phyloP scores from a whole-genome alignment of 2,797 vertebrate genomes.

The Hippocampus kuda region DNA sequence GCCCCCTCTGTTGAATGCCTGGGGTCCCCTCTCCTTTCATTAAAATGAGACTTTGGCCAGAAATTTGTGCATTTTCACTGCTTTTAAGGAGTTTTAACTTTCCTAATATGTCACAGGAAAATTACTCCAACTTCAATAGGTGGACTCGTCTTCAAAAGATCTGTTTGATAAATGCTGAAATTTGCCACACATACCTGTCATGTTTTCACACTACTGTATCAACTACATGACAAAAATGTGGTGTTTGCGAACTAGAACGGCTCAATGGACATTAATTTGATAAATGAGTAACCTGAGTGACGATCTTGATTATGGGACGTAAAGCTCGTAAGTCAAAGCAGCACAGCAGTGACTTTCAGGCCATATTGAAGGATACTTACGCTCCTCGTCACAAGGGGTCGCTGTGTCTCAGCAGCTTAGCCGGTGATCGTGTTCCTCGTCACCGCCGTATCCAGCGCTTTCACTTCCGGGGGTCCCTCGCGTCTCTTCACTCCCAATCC shows the following conservation, averaged over 20 bases:
- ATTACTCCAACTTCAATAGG: no score
- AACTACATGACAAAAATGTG: neutral
- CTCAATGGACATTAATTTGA: neutral
- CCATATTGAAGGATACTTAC: neutral
- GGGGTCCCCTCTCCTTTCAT: no score
- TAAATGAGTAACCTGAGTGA: neutral
- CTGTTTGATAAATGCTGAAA: no score
- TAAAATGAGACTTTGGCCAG: no score
- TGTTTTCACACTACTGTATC: neutral
- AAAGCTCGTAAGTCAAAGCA: neutral
- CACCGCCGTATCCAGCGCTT: slow-evolving; percentile 42
- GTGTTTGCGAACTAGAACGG: no score
- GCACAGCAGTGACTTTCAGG: neutral
- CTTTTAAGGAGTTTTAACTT: no score
- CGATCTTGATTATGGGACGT: neutral
- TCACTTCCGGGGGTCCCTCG: slow-evolving; percentile 60
- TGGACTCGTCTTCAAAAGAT: no score
- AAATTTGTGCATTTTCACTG: no score
- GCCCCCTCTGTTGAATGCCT: no score
- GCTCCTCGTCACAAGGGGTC: slow-evolving; percentile 27
- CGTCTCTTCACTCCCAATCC: slow-evolving; percentile 47
- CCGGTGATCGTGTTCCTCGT: slow-evolving; percentile 2
- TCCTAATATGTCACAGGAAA: no score
- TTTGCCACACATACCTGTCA: no score
- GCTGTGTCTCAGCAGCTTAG: slow-evolving; percentile 21